Base-by-base conservation (phyloP, 1,140 invertebrate genomes). In the Scaptomyza montana region DNA sequence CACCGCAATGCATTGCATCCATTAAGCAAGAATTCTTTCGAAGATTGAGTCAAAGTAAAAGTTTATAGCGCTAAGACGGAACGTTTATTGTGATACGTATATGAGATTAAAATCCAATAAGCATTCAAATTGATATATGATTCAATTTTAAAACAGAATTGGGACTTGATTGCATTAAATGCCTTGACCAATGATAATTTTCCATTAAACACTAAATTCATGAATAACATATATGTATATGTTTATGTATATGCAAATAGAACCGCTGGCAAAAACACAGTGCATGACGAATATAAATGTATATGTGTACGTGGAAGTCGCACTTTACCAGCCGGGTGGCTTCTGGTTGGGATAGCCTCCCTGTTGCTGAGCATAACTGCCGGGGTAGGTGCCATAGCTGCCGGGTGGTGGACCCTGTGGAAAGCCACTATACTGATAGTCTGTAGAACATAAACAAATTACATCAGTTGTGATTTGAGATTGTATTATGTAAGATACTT, bases 391-490 rank as follows among this genome's bases (percentile, higher is more conserved):
- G 28, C 91, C 91, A 74, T 92, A 92, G 33, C 85, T 80, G 3
- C 82, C 84, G 13, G 89, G 91, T 41, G 77, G 60, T 0, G 89
- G 91, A n/a, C 81, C 92, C 71, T 92, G 92, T 8, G 92, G 93
- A 41, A 92, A 93, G 10, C 92, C 92, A 25, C 77, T 63, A 64
- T 93, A 93, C 77, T 93, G 93, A 71, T 93, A 93, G 63, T 68
- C 79, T 80, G 72, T 79, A 92, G 65, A 60, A 1, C 16, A 62
- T 43, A 62, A 12, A 2, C n/a, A 19, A 33, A 53, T 64, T 8
- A 51, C 5, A 68, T 53, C 53, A 59, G 0, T 55, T 1, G 30
- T 50, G 19, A 1, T 56, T n/a, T 5, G 8, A 6, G 30, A n/a
- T 5, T 8, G 9, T 1, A 4, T 19, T 28, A 6, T 3, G 7